Evolutionary conservation across 1,140 invertebrate species (phyloP).

Genomic region (Pseudomyrmex dendroicus): DNA sequence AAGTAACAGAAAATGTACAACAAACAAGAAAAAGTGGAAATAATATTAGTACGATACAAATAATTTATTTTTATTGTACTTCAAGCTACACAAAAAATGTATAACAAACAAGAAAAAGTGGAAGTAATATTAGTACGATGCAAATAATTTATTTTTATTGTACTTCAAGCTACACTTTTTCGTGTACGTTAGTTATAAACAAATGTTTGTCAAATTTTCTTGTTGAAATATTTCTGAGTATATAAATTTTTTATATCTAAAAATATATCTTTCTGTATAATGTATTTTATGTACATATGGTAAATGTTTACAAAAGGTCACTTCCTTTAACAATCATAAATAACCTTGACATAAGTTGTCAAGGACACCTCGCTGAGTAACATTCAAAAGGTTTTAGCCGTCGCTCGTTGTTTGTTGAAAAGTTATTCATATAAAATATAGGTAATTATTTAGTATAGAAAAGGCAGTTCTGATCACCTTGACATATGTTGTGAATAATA

Average conservation of each 20-base stretch:
- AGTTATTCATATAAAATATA: too few species aligned
- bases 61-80: not conserved
- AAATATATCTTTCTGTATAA: too few species aligned
- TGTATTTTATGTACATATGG: too few species aligned
- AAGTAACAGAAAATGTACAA: not conserved
- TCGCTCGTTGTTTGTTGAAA: too few species aligned
- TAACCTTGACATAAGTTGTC: too few species aligned
- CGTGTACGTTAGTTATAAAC: not conserved
- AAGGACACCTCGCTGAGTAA: too few species aligned
- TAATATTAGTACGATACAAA: not conserved
- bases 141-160: not conserved
- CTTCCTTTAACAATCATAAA: too few species aligned
- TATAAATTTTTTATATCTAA: constrained; percentile 17
- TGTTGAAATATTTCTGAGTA: constrained; percentile 22
- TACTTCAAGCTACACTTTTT: not conserved
- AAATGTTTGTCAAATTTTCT: not conserved
- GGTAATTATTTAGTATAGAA: too few species aligned
- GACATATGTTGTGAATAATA: too few species aligned
- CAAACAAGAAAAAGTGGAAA: not conserved
- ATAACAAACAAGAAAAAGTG: not conserved
- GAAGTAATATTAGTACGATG: not conserved
- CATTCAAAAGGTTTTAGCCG: too few species aligned
- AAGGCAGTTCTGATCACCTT: too few species aligned
- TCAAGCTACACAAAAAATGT: not conserved
- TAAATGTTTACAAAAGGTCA: too few species aligned